Evolutionary conservation across 37 sponge, comb jelly and placozoan species (phyloP).

Genomic region (Axinella damicornis): DNA sequence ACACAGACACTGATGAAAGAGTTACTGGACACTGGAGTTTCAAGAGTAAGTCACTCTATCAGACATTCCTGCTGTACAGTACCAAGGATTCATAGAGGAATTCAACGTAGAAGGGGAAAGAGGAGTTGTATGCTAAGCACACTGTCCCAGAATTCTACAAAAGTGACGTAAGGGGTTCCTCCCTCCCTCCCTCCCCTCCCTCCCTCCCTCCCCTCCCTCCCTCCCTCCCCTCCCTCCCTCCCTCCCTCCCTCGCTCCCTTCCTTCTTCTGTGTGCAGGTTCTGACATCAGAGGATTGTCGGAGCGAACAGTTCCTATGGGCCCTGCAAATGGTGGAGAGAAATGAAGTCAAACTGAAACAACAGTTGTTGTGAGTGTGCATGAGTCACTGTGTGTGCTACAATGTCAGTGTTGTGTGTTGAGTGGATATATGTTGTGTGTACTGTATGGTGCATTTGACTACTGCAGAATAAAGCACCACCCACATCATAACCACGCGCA

Average conservation of each 20-base stretch:
- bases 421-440: background rate
- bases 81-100: too few species aligned
- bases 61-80: too few species aligned
- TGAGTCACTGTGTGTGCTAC: too few species aligned
- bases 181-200: constrained; percentile 4
- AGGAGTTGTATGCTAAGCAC: too few species aligned
- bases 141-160: too few species aligned
- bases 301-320: background rate
- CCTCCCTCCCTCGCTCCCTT: constrained; percentile 3
- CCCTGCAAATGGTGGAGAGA: constrained; percentile 42
- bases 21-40: too few species aligned
- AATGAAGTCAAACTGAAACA: constrained; percentile 25
- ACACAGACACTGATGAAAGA: too few species aligned
- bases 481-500: too few species aligned
- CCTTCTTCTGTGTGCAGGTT: constrained; percentile 1
- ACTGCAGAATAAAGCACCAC: too few species aligned
- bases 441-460: background rate
- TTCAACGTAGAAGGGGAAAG: too few species aligned
- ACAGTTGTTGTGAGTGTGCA: constrained; percentile 47
- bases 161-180: too few species aligned
- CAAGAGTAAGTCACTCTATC: too few species aligned
- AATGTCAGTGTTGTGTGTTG: background rate
- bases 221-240: constrained; percentile 15
- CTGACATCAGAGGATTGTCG: constrained; percentile 7
- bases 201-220: constrained; percentile 12